Conservation (phyloP, 2,113 vertebrate species). For the Bufo gargarizans region DNA sequence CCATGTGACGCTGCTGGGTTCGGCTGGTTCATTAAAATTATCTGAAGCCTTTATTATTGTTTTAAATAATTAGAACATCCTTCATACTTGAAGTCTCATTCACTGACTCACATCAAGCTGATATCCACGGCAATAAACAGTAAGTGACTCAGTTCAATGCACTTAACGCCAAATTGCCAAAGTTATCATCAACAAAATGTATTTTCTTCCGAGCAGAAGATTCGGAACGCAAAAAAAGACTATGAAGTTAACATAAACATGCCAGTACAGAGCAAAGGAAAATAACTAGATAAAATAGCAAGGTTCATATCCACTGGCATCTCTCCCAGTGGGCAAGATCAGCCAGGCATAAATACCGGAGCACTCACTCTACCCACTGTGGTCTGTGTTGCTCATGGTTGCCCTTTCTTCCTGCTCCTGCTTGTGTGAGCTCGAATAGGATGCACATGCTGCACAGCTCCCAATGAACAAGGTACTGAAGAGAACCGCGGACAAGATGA, state of each 20-base stretch:
- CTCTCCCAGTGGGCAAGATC: no score
- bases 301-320: no score
- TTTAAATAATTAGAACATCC: background rate
- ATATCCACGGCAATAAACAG: conserved; percentile 27
- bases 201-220: background rate
- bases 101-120: background rate
- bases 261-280: background rate
- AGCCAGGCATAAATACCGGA: no score
- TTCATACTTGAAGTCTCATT: background rate
- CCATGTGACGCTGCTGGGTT: background rate
- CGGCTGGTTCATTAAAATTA: background rate
- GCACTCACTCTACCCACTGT: no score
- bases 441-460: no score
- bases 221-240: background rate
- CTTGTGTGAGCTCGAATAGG: no score
- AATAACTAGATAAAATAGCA: background rate
- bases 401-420: no score
- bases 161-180: background rate
- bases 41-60: background rate
- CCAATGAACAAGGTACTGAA: no score
- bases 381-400: no score
- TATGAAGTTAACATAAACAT: background rate
- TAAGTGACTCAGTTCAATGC: background rate
- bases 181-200: conserved; percentile 19
- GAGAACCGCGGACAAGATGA: no score